Evolutionary conservation across 2,888 invertebrate genomes (phyloP).

Genomic region (Hybos culiciformis): DNA sequence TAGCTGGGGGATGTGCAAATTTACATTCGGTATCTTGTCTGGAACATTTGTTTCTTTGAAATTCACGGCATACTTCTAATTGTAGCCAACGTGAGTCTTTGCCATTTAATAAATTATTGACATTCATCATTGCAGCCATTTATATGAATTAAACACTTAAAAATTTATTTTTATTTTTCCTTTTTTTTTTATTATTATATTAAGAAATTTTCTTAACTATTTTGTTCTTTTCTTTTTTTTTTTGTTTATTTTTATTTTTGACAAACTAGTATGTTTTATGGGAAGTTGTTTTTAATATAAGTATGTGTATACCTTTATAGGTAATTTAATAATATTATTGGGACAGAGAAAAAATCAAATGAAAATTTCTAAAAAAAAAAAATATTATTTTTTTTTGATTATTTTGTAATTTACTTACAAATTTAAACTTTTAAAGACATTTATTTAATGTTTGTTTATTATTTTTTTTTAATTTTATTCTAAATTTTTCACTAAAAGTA

Average conservation of each 20-base stretch:
- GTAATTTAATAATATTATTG: no score
- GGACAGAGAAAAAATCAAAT: no score
- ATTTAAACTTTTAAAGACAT: no score
- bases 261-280: background rate
- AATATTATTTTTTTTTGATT: no score
- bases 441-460: no score
- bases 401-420: no score
- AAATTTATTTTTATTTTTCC: constrained; percentile 11
- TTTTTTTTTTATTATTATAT: constrained; percentile 1
- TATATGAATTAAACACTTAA: constrained; percentile 11
- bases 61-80: constrained; percentile 98
- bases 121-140: constrained; percentile 84
- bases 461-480: no score
- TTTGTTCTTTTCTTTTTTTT: constrained; percentile 8
- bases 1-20: constrained; percentile 98
- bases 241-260: constrained; percentile 1
- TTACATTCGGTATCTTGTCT: constrained; percentile 99
- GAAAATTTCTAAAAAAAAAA: no score
- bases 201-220: constrained; percentile 2
- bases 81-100: constrained; percentile 99
- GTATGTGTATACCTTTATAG: no score
- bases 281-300: no score
- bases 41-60: constrained; percentile 99
- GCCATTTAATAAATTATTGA: constrained; percentile 92
- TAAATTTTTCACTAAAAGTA: no score